Base-by-base conservation (phyloP, 1,140 invertebrate genomes). In the Apis florea region DNA sequence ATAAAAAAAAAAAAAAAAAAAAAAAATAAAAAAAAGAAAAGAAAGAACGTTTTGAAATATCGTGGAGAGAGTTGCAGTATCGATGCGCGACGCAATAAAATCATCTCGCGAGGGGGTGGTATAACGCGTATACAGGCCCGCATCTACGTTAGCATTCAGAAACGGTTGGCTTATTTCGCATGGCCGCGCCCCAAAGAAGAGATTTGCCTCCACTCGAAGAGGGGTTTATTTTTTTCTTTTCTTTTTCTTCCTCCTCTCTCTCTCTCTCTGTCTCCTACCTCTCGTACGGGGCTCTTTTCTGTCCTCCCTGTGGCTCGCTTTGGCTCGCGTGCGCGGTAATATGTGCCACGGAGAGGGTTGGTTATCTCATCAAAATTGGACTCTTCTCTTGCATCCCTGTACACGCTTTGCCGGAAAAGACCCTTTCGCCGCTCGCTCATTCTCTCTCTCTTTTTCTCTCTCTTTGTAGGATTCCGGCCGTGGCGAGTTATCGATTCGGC, bases 341-440 rank as follows among this genome's bases (percentile, higher is more conserved):
- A 88, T 90, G 86, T 87, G 89, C 86, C 82, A 89, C 78, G 75
- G 88, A 85, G 88, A 91, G 90, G 89, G 89, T 91, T 89, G 87
- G 90, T 92, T 93, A 92, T 93, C 92, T 93, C 92, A 92, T 93
- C 91, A 93, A 92, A 93, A 92, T 92, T 91, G 92, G 89, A 92
- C 90, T 90, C 85, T 83, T 85, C 89, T 90, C 63, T 54, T 83
- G 79, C 85, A 82, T 83, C 73, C 83, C 84, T 84, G 73, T 79
- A 74, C 74, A 87, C 83, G 85, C 66, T 87, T 79, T 61, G 75
- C 26, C 74, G 66, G 72, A 76, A 69, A 74, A 82, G 82, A 86
- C 80, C 84, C 67, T 79, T 83, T 83, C 58, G 61, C 40, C 56
- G 31, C 31, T 40, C 31, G 31, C 31, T 40, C 31, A 40, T 40